Evolutionary conservation across 2,888 invertebrate genomes (phyloP).

Genomic region (Lissonota sp.): DNA sequence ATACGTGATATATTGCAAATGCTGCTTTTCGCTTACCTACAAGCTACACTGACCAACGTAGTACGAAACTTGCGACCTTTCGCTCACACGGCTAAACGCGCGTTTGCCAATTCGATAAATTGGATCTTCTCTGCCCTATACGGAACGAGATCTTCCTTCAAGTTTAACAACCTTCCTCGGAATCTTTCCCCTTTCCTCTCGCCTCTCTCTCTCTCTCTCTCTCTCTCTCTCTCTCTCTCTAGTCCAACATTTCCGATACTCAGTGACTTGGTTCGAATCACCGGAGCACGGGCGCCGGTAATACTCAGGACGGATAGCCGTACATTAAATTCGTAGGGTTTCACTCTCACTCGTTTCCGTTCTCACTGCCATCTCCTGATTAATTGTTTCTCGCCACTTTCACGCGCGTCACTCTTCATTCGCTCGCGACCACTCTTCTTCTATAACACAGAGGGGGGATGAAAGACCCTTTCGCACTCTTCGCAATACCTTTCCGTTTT

Average conservation of each 20-base stretch:
- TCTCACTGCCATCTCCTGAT: conserved; percentile 30
- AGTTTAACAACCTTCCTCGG: conserved; percentile 26
- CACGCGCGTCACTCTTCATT: conserved; percentile 27
- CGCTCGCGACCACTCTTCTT: not conserved
- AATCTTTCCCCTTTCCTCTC: too few relatives aligned
- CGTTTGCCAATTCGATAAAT: conserved; percentile 59
- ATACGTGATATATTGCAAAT: not conserved
- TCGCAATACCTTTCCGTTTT: not conserved
- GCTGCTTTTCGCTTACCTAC: conserved; percentile 7
- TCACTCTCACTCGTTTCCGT: not conserved
- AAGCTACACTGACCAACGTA: conserved; percentile 25
- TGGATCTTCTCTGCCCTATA: conserved; percentile 43
- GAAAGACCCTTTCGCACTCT: not conserved
- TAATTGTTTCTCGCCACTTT: conserved; percentile 38
- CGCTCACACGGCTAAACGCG: conserved; percentile 54
- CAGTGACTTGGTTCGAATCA: conserved; percentile 21
- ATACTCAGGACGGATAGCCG: conserved; percentile 8
- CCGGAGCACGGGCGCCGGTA: conserved; percentile 21
- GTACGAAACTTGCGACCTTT: conserved; percentile 47
- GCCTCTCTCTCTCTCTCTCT: too few relatives aligned
- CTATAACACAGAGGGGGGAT: not conserved
- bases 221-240: too few relatives aligned
- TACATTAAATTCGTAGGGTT: conserved; percentile 14
- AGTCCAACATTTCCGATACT: conserved; percentile 7
- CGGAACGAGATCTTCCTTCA: conserved; percentile 41